Evolutionary conservation across 2,113 vertebrate species (phyloP), one percentile per base, ranked within the genome.

Genomic region (Platysteira castanea): DNA sequence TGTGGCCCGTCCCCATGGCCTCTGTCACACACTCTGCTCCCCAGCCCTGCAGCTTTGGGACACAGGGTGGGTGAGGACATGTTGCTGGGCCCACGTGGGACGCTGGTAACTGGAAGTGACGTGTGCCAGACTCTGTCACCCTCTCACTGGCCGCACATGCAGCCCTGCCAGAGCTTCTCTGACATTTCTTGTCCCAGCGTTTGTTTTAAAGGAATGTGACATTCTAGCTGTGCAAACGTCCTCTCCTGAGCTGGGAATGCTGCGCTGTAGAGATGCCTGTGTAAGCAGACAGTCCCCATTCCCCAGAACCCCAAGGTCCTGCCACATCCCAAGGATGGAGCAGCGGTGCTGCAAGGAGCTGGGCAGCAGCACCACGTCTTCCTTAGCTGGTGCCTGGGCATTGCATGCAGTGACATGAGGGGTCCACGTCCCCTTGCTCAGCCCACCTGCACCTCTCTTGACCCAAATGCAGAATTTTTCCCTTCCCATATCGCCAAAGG

Each of bases 401-500:
- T 1, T 7, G 7, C 1, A 4, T 19, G 28, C 41, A 44, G 12
- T 6, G 12, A 37, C 24, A 28, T 1, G 0, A 49, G 41, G 18
- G 53, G 6, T 10, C 53, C 1, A 0, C 5, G 30, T 21, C 18
- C 63, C 30, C 44, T 44, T 63, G 17, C 69, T 49, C 23, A 42
- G 35, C 54, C 22, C 33, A 13, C n/a, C 3, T 2, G 8, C 27
- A 15, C 30, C 16, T 57, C 21, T 24, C 30, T 42, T 61, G 23
- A 44, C 27, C 15, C 13, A 65, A 46, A 91, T 1, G 3, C 42
- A 61, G 78, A 35, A 10, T 47, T 56, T 28, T 53, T 30, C 28
- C 64, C 18, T 67, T 42, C 14, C n/a, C 13, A 0, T 9, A 7
- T 6, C 0, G 0, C 9, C 46, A 7, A 17, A 1, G 1, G 14